Percentiles rank a stretch among this genome's conserved stretches.
Conservation (phyloP, 1,140 invertebrate species). For the Elysia chlorotica region DNA sequence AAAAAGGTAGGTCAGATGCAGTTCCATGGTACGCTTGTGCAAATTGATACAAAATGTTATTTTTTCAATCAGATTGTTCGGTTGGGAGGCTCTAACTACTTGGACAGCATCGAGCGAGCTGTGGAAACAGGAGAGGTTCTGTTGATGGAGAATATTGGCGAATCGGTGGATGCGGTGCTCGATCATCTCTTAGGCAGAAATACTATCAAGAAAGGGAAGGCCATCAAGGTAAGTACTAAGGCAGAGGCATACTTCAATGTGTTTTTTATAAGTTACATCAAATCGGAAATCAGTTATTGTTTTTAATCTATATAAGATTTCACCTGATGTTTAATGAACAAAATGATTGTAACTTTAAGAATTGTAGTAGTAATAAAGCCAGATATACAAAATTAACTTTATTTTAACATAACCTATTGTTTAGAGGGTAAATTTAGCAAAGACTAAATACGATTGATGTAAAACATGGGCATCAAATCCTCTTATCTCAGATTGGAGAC, state of each 20-base stretch:
- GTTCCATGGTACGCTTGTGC: too few relatives aligned
- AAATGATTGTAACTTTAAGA: too few relatives aligned
- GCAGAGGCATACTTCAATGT: too few relatives aligned
- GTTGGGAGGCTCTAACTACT: conserved; percentile 85
- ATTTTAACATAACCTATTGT: not conserved
- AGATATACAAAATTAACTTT: not conserved
- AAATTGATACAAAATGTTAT: too few relatives aligned
- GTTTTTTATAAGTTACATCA: too few relatives aligned
- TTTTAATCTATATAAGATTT: too few relatives aligned
- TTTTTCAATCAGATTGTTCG: conserved; percentile 79
- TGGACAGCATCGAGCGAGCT: conserved; percentile 88
- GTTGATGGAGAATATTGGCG: conserved; percentile 90
- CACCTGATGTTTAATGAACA: too few relatives aligned
- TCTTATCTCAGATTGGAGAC: conserved; percentile 86
- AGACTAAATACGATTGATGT: too few relatives aligned
- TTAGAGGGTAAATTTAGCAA: too few relatives aligned
- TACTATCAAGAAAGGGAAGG: conserved; percentile 88
- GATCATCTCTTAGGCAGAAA: conserved; percentile 90
- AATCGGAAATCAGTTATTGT: too few relatives aligned
- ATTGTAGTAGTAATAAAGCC: not conserved
- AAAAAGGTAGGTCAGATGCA: too few relatives aligned
- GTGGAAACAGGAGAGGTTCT: conserved; percentile 82
- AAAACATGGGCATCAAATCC: too few relatives aligned
- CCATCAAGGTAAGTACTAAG: conserved; percentile 73
- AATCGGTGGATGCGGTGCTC: conserved; percentile 89